Percentiles rank a stretch among this genome's conserved stretches.
Conservation (phyloP, 2,888 invertebrate genomes). For the Cyrtodaria siliqua region DNA sequence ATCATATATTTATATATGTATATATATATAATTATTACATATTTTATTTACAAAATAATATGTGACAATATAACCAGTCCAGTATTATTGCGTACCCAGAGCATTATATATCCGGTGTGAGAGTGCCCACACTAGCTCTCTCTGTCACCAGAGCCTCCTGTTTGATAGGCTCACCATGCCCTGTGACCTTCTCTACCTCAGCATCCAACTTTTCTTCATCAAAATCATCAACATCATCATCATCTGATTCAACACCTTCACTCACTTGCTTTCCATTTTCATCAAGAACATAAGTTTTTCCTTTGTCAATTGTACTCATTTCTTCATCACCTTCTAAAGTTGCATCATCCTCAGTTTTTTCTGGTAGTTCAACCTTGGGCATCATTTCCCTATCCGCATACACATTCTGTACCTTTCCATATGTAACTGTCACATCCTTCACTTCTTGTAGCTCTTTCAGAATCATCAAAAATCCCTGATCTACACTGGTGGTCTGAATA, state of each 20-base stretch:
- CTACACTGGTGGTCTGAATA: slow-evolving; percentile 63
- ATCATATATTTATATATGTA: no score
- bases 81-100: no score
- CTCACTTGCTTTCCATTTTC: not conserved
- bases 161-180: slow-evolving; percentile 23
- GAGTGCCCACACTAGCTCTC: slow-evolving; percentile 53
- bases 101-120: slow-evolving; percentile 61
- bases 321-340: slow-evolving; percentile 15
- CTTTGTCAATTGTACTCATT: slow-evolving; percentile 29
- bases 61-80: no score
- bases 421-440: slow-evolving; percentile 55
- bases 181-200: slow-evolving; percentile 48
- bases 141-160: slow-evolving; percentile 50
- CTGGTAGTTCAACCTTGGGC: slow-evolving; percentile 26
- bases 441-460: slow-evolving; percentile 49
- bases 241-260: not conserved
- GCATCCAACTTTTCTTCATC: slow-evolving; percentile 47
- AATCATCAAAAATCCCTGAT: slow-evolving; percentile 59
- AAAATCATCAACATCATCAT: slow-evolving; percentile 27
- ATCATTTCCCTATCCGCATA: slow-evolving; percentile 42
- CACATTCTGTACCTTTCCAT: slow-evolving; percentile 63
- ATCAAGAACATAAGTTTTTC: slow-evolving; percentile 53
- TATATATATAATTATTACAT: no score
- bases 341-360: not conserved
- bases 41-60: no score